A percentile compares a stretch with the other conserved stretches of the same genome.
Conservation (phyloP, 2,797 vertebrate genomes). For the Hephaestus fuliginosus region DNA sequence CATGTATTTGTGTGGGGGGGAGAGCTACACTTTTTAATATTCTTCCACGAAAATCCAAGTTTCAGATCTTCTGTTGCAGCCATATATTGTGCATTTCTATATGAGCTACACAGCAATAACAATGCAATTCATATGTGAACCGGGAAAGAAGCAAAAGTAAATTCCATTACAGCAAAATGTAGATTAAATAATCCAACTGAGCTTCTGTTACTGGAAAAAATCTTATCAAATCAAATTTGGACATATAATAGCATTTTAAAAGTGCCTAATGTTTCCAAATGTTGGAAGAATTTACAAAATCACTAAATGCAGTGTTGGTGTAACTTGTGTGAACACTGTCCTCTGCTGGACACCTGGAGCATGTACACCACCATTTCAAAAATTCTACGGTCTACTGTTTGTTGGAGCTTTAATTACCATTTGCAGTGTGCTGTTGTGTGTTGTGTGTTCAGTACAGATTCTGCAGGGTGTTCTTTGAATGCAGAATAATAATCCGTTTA, state of each 20-base stretch:
- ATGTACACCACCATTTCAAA: neutral
- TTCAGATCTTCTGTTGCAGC: too few relatives aligned
- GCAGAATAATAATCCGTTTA: too few relatives aligned
- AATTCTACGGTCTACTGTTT: too few relatives aligned
- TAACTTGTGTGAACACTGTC: conserved; percentile 21
- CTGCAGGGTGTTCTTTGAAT: too few relatives aligned
- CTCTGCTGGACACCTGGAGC: conserved; percentile 36
- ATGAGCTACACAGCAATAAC: neutral
- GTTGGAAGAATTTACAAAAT: neutral
- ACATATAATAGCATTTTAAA: neutral
- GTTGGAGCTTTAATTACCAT: too few relatives aligned
- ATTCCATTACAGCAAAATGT: neutral
- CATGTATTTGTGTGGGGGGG: too few relatives aligned
- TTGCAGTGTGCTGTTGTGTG: too few relatives aligned
- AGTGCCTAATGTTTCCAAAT: neutral
- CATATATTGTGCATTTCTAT: neutral
- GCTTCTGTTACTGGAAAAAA: too few relatives aligned
- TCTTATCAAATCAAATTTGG: too few relatives aligned
- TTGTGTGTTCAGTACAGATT: too few relatives aligned
- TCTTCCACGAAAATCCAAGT: too few relatives aligned
- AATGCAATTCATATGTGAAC: neutral
- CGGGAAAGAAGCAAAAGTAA: neutral
- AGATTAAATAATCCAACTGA: neutral
- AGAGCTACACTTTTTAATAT: too few relatives aligned
- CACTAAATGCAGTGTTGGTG: neutral